These are phyloP conservation scores for Leptopilina myrica DNA, from an alignment of 2,888 invertebrate species.

Conservation along the genomic window DNA sequence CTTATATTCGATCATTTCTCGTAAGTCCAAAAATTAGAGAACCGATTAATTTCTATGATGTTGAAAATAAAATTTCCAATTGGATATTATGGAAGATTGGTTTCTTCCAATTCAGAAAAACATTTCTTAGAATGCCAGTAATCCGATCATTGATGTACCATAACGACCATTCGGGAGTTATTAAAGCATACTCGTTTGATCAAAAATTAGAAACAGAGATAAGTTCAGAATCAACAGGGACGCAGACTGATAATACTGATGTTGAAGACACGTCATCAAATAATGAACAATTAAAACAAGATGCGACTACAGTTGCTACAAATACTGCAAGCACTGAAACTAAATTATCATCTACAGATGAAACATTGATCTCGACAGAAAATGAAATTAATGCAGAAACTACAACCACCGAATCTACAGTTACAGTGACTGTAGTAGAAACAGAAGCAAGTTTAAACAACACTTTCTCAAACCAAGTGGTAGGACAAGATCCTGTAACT, in stretches of 20 bases:
- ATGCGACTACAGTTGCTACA: background rate
- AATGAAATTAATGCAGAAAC: too few relatives aligned
- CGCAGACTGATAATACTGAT: background rate
- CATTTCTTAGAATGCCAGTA: background rate
- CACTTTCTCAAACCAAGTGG: too few relatives aligned
- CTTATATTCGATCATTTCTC: background rate
- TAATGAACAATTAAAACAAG: too few relatives aligned
- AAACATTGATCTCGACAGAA: too few relatives aligned
- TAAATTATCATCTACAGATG: too few relatives aligned
- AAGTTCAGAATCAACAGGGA: background rate
- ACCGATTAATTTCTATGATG: background rate
- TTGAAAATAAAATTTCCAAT: constrained; percentile 27
- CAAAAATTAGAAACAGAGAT: background rate
- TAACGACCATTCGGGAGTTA: background rate
- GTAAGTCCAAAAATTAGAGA: too few relatives aligned
- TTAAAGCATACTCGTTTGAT: background rate
- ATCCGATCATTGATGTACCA: background rate
- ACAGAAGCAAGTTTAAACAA: too few relatives aligned
- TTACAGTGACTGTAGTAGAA: too few relatives aligned
- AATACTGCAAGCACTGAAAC: background rate
- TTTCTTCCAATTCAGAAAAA: background rate
- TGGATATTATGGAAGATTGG: background rate
- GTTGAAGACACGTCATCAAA: background rate
- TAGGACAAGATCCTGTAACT: too few relatives aligned
- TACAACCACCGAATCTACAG: too few relatives aligned